These are phyloP conservation scores for Propithecus deckenii DNA, from an alignment of 2,797 vertebrate genomes.

Conservation along the genomic window DNA sequence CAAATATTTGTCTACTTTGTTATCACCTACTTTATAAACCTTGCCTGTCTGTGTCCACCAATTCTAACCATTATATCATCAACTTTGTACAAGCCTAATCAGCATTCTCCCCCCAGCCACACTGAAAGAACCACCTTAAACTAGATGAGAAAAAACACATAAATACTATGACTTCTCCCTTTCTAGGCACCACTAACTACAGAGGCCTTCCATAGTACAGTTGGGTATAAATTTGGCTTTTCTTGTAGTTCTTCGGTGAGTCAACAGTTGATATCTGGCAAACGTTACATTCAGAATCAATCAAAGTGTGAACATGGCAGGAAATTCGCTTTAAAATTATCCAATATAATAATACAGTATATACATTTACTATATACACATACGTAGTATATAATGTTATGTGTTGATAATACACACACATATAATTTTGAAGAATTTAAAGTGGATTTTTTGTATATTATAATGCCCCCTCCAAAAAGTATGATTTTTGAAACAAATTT, in stretches of 20 bases:
- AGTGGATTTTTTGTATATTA: background rate
- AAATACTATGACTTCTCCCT: background rate
- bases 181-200: fast-evolving
- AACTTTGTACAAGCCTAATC: background rate
- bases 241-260: background rate
- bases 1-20: background rate
- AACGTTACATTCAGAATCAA: background rate
- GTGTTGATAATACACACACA: background rate
- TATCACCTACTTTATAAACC: background rate
- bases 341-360: background rate
- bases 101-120: fast-evolving
- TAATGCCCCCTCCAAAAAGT: background rate
- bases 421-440: background rate
- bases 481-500: background rate
- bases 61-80: background rate
- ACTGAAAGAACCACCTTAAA: background rate
- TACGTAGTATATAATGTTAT: background rate
- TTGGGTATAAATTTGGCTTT: background rate
- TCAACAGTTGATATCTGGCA: background rate
- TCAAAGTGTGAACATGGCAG: background rate
- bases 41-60: background rate
- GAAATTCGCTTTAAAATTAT: background rate
- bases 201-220: fast-evolving
- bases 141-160: fast-evolving
- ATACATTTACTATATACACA: too few relatives aligned